Evolutionary conservation across 1,140 invertebrate genomes (phyloP), one percentile per base, ranked within the genome.

Genomic region (Cataglyphis hispanica): DNA sequence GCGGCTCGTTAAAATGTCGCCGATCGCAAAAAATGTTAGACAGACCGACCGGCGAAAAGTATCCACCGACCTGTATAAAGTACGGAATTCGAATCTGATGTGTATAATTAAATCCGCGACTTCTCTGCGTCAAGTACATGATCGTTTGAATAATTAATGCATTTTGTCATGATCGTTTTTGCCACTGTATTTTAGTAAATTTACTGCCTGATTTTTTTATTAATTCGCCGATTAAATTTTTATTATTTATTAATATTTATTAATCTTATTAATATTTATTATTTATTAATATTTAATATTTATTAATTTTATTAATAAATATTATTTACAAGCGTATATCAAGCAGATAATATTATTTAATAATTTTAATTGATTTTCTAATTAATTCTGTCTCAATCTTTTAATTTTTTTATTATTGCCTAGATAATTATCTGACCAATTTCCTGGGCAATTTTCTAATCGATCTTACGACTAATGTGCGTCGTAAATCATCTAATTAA

Each of bases 1-100:
- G 67, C 40, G 13, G 27, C 80, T 84, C 40, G 80, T 84, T 84
- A 84, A 84, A 84, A 74, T 75, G 34, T 60, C 27, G 8, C 56
- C 69, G 58, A 34, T n/a, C 56, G 40, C 27, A 72, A 53, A 27
- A 43, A 70, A 83, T 58, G 25, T 83, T 58, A 78, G 60, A 78
- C 8, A 31, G 37, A 34, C 40, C 19, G 27, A 3, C 60, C 60
- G 7, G 27, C 7, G 25, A 7, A 22, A 50, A 50, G 34, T 43
- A 43, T 50, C 8, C 8, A 13, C 3, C 72, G 74, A 77, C 2
- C 13, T n/a, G 75, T 3, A 19, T 37, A 37, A 22, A 50, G 16
- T 19, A 19, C 61, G 1, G 27, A 66, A 50, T 50, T 43, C 27
- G 60, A n/a, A 19, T 16, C 31, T 16, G 10, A 80, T 58, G 40